Evolutionary conservation across 2,888 invertebrate genomes (phyloP), one percentile per base, ranked within the genome.

Genomic region (Gymnosoma rotundatum): DNA sequence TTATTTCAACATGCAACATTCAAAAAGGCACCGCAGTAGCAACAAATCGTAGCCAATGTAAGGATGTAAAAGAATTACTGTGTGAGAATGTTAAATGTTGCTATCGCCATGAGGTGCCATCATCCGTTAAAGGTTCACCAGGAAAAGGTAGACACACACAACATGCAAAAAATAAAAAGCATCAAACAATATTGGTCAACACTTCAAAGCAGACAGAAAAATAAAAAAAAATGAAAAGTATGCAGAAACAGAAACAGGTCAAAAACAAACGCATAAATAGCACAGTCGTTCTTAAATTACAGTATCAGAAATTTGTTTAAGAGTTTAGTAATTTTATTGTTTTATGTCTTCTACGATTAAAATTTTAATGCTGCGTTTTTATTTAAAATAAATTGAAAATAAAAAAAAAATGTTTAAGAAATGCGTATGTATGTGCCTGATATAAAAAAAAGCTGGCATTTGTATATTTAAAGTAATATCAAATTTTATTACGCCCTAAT

Each of bases 61-160:
- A 32, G 32, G 32, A 32, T 32, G 32, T 32, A 32, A 32, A 6
- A 32, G 8, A 32, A 32, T 32, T 32, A 32, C 32, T 32, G 32
- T 32, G 6, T 38, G 54, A 56, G 21, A 48, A 48, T 42, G 67
- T 52, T 56, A 48, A 67, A 74, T 61, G 56, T 61, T 80, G 20
- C 67, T 48, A 61, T 61, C 67, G 61, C 38, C 14, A 74, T n/a
- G 18, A 14, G 18, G 32, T 80, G 67, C 73, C 61, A 9, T 67
- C 63, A 78, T 63, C 38, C 38, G 56, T 58, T 38, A 78, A 56
- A 72, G 21, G 14, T 58, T 58, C 64, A 20, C 21, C 70, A 45
- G 16, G 38, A 48, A 70, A 56, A 54, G 54, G 63, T 42, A 69
- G 63, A 64, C 56, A 72, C 2, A 38, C 12, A 18, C 45, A 36